Percentiles rank a stretch among this genome's conserved stretches.
Evolutionary conservation across 2,888 invertebrate species (phyloP).

Genomic region (Cartodere bifasciata): DNA sequence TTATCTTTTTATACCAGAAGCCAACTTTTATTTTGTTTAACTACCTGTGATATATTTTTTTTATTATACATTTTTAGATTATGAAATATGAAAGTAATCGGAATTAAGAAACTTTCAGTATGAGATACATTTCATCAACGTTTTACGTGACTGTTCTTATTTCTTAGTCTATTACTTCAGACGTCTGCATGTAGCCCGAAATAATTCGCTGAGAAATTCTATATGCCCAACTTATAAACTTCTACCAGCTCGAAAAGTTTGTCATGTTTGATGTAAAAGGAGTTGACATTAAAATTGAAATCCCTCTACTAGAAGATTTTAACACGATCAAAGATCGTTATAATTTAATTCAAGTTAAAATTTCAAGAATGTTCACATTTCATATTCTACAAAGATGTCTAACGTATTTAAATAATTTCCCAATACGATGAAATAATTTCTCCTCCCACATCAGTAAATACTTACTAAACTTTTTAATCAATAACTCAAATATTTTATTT

Average conservation of each 20-base stretch:
- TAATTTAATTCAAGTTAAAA: conserved; percentile 28
- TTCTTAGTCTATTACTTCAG: conserved; percentile 32
- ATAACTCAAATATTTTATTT: too few species aligned
- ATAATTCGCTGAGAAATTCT: conserved; percentile 34
- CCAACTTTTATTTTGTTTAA: too few species aligned
- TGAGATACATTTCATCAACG: conserved; percentile 26
- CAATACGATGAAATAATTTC: too few species aligned
- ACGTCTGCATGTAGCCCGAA: conserved; percentile 31
- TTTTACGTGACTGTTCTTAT: conserved; percentile 30
- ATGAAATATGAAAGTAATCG: too few species aligned
- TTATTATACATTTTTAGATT: too few species aligned
- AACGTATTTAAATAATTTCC: too few species aligned
- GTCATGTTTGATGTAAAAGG: conserved; percentile 37
- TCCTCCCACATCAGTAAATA: too few species aligned
- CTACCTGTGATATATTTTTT: too few species aligned
- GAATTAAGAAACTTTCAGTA: too few species aligned
- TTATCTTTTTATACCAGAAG: too few species aligned
- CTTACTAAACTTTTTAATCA: too few species aligned
- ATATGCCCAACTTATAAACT: conserved; percentile 35
- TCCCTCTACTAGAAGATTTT: conserved; percentile 32
- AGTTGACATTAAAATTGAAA: conserved; percentile 38
- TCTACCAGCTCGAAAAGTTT: conserved; percentile 25
- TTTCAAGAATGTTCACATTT: conserved; percentile 16
- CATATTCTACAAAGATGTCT: background rate
- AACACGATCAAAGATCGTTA: conserved; percentile 35